Base-by-base conservation (phyloP, 2,113 vertebrate genomes). In the Apteryx owenii region DNA sequence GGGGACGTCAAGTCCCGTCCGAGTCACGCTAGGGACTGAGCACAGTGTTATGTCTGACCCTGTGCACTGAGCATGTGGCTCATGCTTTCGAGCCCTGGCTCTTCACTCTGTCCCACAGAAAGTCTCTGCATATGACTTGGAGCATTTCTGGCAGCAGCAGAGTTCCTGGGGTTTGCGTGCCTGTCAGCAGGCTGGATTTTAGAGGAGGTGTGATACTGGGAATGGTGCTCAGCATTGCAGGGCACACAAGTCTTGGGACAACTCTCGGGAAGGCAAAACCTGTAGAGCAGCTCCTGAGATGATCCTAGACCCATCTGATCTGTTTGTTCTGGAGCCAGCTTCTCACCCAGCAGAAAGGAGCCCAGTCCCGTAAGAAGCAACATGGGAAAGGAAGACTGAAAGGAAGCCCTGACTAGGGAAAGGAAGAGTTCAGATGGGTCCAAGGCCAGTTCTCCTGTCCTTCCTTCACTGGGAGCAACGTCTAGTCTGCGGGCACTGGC, bases 11-110 rank as follows among this genome's bases (percentile, higher is more conserved):
- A 33, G 65, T 31, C 58, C 51, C 65, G 61, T 40, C 17, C 40
- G 51, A 36, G 20, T 61, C 33, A 20, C 22, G 4, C 1, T 0
- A 0, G 19, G 54, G 22, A 5, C 29, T 51, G 16, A 51, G 60
- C 21, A 64, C 31, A 70, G 12, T 15, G 16, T 2, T 7, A 26
- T 29, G n/a, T 65, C 64, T 78, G 15, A n/a, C 10, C n/a, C 22
- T 15, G 11, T 61, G 76, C 60, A 42, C 23, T 51, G 26, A 31
- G 75, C 7, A 21, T 26, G 61, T 15, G 56, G 18, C 4, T 92
- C 7, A 4, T 29, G 60, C 50, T 75, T 50, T 73, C 2, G 2
- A 75, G 71, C 61, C 51, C 76, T 54, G 54, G 2, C 17, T 91
- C 36, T 84, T 15, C 36, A 51, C 2, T 42, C 6, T 62, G 23